A percentile compares a stretch with the other conserved stretches of the same genome.
Conservation (phyloP, 2,888 invertebrate genomes). For the Drosophila hamatofila region DNA sequence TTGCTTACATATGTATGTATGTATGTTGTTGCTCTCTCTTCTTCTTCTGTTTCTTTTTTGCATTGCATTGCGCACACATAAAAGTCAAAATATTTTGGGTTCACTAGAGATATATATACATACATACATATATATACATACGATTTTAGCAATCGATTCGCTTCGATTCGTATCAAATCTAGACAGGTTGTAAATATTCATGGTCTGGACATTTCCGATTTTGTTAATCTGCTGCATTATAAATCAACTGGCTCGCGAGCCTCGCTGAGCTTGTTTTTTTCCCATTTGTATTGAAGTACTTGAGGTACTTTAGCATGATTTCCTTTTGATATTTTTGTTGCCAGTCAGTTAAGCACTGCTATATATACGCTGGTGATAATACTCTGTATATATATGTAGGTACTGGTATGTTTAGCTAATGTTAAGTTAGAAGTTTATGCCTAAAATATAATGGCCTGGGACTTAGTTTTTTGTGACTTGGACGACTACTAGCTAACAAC, state of each 20-base stretch:
- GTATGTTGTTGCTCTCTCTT: constrained; percentile 1
- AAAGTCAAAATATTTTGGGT: constrained; percentile 67
- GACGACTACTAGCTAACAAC: too few species aligned
- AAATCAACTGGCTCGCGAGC: constrained; percentile 62
- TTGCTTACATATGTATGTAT: too few species aligned
- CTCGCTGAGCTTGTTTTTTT: constrained; percentile 1
- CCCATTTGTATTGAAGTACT: background rate
- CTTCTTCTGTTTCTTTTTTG: constrained; percentile 14
- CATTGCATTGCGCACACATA: constrained; percentile 53
- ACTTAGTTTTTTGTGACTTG: too few species aligned
- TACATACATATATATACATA: background rate
- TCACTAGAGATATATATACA: constrained; percentile 1
- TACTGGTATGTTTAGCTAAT: too few species aligned
- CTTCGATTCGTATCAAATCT: constrained; percentile 55
- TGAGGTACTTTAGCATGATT: constrained; percentile 1
- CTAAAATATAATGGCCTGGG: too few species aligned
- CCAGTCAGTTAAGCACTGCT: constrained; percentile 8
- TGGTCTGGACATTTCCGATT: constrained; percentile 71
- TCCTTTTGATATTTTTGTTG: constrained; percentile 4
- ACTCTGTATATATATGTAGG: background rate
- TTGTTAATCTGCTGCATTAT: constrained; percentile 62
- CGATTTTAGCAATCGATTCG: constrained; percentile 47
- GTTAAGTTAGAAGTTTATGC: too few species aligned
- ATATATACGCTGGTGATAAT: constrained; percentile 6
- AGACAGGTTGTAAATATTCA: constrained; percentile 75